Evolutionary conservation across 2,888 invertebrate genomes (phyloP).

Genomic region (Tachystola acroxantha): DNA sequence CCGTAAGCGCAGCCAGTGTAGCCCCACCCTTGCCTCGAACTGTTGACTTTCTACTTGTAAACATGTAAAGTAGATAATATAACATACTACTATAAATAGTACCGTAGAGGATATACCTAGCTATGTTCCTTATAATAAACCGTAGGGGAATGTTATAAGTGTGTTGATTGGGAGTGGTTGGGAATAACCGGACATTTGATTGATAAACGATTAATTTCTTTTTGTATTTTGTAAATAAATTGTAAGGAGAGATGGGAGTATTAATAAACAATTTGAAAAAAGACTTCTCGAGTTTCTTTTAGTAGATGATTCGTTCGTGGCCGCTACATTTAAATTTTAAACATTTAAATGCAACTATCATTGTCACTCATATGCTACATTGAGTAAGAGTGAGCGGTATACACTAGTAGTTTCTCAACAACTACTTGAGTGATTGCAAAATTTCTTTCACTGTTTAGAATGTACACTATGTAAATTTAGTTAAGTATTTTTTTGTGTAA

Average conservation of each 20-base stretch:
- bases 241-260: conserved; percentile 57
- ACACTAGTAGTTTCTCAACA: too few species aligned
- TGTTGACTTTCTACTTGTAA: conserved; percentile 56
- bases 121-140: conserved; percentile 55
- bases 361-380: too few species aligned
- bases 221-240: conserved; percentile 72
- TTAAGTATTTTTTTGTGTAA: too few species aligned
- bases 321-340: too few species aligned
- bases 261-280: conserved; percentile 63
- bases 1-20: conserved; percentile 21
- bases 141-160: conserved; percentile 56
- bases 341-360: too few species aligned
- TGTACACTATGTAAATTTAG: too few species aligned
- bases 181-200: conserved; percentile 14
- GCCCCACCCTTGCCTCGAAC: conserved; percentile 29
- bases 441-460: too few species aligned
- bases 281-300: background rate
- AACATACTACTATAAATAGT: conserved; percentile 45
- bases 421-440: too few species aligned
- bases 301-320: too few species aligned
- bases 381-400: too few species aligned
- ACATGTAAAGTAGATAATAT: conserved; percentile 63
- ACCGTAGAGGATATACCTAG: conserved; percentile 61
- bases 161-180: conserved; percentile 29
- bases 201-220: conserved; percentile 27